phyloP scores from a whole-genome alignment of 2,113 vertebrate genomes.

The Nyctibius bracteatus region DNA sequence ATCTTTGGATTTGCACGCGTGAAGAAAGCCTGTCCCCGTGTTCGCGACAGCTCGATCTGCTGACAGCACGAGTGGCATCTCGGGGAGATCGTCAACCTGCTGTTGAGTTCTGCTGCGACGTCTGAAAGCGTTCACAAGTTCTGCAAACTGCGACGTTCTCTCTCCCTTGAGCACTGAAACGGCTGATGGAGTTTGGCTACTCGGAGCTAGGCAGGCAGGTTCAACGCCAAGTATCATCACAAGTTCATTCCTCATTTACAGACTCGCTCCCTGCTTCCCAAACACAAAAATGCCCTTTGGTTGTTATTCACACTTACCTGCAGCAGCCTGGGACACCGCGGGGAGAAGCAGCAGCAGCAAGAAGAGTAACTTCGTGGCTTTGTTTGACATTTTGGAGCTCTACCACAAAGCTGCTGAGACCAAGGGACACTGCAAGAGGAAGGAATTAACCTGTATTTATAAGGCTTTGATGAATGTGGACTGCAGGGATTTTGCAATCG shows the following conservation, averaged over 20 bases:
- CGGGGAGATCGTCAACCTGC: not conserved
- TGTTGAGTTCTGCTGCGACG: not conserved
- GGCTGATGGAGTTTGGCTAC: not conserved
- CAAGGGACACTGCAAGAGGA: not conserved
- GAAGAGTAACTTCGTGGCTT: not conserved
- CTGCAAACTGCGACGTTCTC: not conserved
- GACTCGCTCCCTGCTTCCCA: not conserved
- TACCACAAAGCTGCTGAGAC: not conserved
- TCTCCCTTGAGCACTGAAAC: no score
- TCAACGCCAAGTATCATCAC: not conserved
- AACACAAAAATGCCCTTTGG: not conserved
- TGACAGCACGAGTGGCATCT: not conserved
- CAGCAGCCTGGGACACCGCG: not conserved
- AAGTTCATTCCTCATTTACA: not conserved
- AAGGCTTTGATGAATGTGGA: not conserved
- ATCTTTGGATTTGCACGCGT: accelerated
- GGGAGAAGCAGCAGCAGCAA: not conserved
- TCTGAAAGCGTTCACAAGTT: not conserved
- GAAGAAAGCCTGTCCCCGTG: not conserved
- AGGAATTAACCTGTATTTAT: not conserved
- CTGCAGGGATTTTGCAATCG: not conserved
- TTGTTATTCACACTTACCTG: not conserved
- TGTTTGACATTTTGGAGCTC: not conserved
- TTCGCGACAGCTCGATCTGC: not conserved
- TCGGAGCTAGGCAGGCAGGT: not conserved